Conservation (phyloP, 2,797 vertebrate species). For the Pipistrellus pygmaeus region DNA sequence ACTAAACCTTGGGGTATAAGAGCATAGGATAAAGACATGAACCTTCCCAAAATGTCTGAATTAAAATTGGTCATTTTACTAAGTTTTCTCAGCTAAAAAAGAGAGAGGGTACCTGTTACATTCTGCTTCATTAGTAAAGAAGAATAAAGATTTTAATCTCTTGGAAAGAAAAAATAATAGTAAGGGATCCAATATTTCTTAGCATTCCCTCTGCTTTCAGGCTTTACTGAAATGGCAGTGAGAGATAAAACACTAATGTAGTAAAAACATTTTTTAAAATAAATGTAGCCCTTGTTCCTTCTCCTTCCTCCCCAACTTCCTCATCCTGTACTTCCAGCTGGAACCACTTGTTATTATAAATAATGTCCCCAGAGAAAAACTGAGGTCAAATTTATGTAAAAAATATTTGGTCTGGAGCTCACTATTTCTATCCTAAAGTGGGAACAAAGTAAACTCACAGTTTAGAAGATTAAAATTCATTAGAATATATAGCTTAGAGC, state of each 20-base stretch:
- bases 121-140: background rate
- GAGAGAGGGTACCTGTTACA: background rate
- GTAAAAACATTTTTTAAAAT: constrained; percentile 30
- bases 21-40: background rate
- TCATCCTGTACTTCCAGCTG: background rate
- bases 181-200: background rate
- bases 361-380: background rate
- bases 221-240: background rate
- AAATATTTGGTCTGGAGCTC: background rate
- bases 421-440: background rate
- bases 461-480: background rate
- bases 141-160: background rate
- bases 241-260: background rate
- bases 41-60: background rate
- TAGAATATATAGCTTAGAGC: background rate
- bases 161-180: constrained; percentile 14
- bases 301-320: background rate
- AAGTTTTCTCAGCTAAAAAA: background rate
- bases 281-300: background rate
- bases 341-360: background rate
- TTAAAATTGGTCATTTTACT: background rate
- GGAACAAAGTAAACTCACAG: background rate
- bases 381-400: constrained; percentile 26
- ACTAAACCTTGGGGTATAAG: background rate
- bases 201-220: background rate